Evolutionary conservation across 2,888 invertebrate species (phyloP).

Genomic region (Tetramorium bicarinatum): DNA sequence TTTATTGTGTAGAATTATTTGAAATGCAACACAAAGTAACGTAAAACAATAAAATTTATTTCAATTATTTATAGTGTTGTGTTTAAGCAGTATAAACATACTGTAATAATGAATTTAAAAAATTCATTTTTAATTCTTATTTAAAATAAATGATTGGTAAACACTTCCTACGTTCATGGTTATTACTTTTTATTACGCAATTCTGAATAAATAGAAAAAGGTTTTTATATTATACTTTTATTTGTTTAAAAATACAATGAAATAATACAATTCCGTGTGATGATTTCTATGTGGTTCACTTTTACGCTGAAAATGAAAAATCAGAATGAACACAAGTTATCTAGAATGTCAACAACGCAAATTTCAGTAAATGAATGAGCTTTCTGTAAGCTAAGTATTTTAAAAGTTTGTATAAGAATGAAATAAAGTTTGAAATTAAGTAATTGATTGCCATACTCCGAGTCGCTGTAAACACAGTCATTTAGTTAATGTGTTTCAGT

Average conservation of each 20-base stretch:
- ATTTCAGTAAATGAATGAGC: neutral
- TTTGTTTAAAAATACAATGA: neutral
- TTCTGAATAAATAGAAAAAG: neutral
- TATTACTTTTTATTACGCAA: neutral
- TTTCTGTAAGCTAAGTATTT: neutral
- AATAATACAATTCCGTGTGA: neutral
- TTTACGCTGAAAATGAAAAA: neutral
- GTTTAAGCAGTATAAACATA: neutral
- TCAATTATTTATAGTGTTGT: neutral
- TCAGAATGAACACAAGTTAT: neutral
- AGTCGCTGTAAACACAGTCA: neutral
- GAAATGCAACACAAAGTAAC: neutral
- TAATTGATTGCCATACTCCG: neutral
- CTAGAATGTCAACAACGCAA: neutral
- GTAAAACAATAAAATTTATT: neutral
- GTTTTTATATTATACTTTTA: neutral
- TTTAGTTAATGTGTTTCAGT: neutral
- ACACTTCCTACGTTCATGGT: neutral
- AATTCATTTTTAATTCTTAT: neutral
- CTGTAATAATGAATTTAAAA: neutral
- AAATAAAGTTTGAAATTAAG: neutral
- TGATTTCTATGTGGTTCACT: neutral
- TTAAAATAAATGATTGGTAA: neutral
- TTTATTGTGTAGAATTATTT: neutral
- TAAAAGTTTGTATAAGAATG: neutral